Evolutionary conservation across 2,888 invertebrate species (phyloP), one percentile per base, ranked within the genome.

Genomic region (Bhutanitis thaidina): DNA sequence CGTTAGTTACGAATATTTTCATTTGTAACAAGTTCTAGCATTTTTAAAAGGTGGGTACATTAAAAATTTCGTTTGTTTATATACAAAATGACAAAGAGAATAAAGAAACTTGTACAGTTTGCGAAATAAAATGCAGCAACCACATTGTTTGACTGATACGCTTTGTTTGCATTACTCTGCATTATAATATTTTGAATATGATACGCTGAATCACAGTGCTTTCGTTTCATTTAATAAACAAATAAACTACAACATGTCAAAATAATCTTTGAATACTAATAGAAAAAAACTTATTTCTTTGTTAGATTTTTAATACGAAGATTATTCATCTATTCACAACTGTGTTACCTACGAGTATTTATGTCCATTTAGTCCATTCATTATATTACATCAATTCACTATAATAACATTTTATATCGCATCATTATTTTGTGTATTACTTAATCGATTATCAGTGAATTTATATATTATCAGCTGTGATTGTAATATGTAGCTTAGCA

Each of bases 151-250:
- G 44, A 25, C 43, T 54, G 43, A 52, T 45, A 51, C 25, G 34
- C 12, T 12, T 13, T 7, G 7, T 34, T 39, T 51, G 53, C 51
- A 52, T 45, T 45, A 44, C 36, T 50, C 38, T 52, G 36, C 8
- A 48, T 35, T 52, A n/a, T 36, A 41, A 15, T 49, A 35, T 50
- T 46, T 29, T 39, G 36, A 30, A 35, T 34, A 45, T 57, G 54
- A 51, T 41, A 20, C 55, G 54, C 55, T 58, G 60, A 65, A 55
- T 63, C 62, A 62, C 51, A 20, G 3, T 20, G 5, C 5, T 20
- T 20, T n/a, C n/a, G 30, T n/a, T 30, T 30, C n/a, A 3, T n/a
- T 10, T 4, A 30, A 30, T 30, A 3, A 30, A 30, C 3, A 9
- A 30, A 30, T 3, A n/a, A 30, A 30, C 30, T 0, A n/a, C 3